Base-by-base conservation (phyloP, 1,140 invertebrate genomes). In the Papilio xuthus region DNA sequence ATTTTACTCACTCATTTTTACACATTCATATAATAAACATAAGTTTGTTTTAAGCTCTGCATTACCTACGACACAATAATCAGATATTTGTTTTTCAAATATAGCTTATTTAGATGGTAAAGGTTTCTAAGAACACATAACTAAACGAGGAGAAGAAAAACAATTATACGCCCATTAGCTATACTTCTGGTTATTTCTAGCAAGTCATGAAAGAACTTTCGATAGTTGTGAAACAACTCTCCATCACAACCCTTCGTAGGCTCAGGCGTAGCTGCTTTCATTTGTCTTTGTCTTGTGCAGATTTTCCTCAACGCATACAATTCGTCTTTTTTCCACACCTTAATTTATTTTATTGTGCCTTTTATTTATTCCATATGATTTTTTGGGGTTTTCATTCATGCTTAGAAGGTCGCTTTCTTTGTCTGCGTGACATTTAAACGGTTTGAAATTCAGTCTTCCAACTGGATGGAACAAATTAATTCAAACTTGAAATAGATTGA, bases 281-380 rank as follows among this genome's bases (percentile, higher is more conserved):
- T 84, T 82, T 82, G 80, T 85, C 83, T 85, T 75, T 83, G 84
- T 85, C 84, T 78, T 79, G 81, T 79, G 76, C 83, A 84, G 81
- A 82, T 83, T 84, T 84, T 78, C 78, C 77, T 85, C 79, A 77
- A 85, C 81, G 79, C 80, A 79, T 78, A 76, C 82, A 79, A 79
- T 82, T 83, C 81, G 70, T 85, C 82, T 83, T 84, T 78, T 71
- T 67, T 78, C 73, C 67, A 41, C 76, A 74, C 70, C 79, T 78
- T 82, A 83, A 83, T 82, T 82, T 83, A 84, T 82, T 85, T 82
- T 80, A 81, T 79, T 80, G 81, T 75, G 77, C 78, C 56, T 80
- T 82, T 82, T 81, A 83, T 85, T 79, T 80, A 82, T 78, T 73
- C 60, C 60, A 72, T 60, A 26, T 56, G 1, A 20, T 20, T 2